A percentile compares a stretch with the other conserved stretches of the same genome.
Conservation (phyloP, 1,140 invertebrate genomes). For the Idris sp. region DNA sequence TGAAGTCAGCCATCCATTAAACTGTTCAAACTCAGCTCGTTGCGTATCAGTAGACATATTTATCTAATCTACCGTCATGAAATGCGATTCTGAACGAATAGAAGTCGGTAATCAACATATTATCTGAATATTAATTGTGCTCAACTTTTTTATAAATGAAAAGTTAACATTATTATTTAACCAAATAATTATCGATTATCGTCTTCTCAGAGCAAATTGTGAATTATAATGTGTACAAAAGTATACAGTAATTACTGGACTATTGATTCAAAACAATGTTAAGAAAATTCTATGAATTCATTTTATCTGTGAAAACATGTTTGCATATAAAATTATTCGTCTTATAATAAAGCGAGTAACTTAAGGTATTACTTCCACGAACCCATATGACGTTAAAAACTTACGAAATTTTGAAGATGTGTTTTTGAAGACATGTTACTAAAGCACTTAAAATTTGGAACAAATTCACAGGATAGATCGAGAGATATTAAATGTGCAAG, state of each 20-base stretch:
- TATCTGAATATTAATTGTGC: slow-evolving; percentile 53
- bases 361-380: too few relatives aligned
- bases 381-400: too few relatives aligned
- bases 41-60: slow-evolving; percentile 37
- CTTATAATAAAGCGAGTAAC: too few relatives aligned
- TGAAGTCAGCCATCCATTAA: slow-evolving; percentile 11
- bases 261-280: slow-evolving; percentile 37
- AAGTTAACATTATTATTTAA: slow-evolving; percentile 44
- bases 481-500: too few relatives aligned
- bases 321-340: too few relatives aligned
- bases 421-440: too few relatives aligned
- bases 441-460: too few relatives aligned
- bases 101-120: slow-evolving; percentile 17
- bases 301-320: too few relatives aligned
- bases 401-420: too few relatives aligned
- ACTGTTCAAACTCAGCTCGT: slow-evolving; percentile 3
- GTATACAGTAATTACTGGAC: slow-evolving; percentile 13
- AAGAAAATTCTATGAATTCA: slow-evolving; percentile 13
- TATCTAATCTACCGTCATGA: slow-evolving; percentile 52
- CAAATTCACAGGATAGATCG: too few relatives aligned
- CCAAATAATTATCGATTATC: slow-evolving; percentile 44
- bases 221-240: slow-evolving; percentile 21
- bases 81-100: slow-evolving; percentile 40
- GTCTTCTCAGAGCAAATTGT: slow-evolving; percentile 22
- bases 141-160: slow-evolving; percentile 50